Evolutionary conservation across 1,140 invertebrate species (phyloP), one percentile per base, ranked within the genome.

Genomic region (Drosophila repletoides): DNA sequence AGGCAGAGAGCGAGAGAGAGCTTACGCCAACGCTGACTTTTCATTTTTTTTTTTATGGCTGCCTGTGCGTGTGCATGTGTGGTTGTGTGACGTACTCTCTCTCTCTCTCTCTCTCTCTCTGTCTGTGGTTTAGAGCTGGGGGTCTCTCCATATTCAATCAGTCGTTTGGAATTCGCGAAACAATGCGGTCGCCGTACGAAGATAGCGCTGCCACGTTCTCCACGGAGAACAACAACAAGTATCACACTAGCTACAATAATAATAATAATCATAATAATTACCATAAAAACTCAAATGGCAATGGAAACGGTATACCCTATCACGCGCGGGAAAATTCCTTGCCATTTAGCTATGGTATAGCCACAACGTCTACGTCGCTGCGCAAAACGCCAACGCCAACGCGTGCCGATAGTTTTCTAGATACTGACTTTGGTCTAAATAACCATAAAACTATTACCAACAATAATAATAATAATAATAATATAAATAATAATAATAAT

Each of bases 261-360:
- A 22, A 73, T 46, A 58, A 53, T 71, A 84, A 84, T 74, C 66
- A 76, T 61, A 83, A 84, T 84, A 84, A 84, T 84, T 84, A 79
- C 70, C 69, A 77, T 71, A 84, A 70, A 59, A 83, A 55, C 41
- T 61, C 65, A 61, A 84, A 73, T 71, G 73, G 69, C 5, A 79
- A 65, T 68, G 73, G 53, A 33, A 70, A 80, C 49, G 66, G 77
- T 22, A 94, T 95, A 65, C 95, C 95, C 4, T 96, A 96, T 91
- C 95, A 96, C 92, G 95, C 95, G 26, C 91, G 95, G 43, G 93
- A 94, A 73, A 94, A 95, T 75, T 94, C 94, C 51, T 91, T 94
- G 61, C 95, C 95, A n/a, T 96, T 96, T 87, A 94, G 94, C 36
- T 96, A 96, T 90, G 94, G 94, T 41, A 89, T 88, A 40, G 83